Evolutionary conservation across 2,797 vertebrate genomes (phyloP).

Genomic region (Cygnus olor): DNA sequence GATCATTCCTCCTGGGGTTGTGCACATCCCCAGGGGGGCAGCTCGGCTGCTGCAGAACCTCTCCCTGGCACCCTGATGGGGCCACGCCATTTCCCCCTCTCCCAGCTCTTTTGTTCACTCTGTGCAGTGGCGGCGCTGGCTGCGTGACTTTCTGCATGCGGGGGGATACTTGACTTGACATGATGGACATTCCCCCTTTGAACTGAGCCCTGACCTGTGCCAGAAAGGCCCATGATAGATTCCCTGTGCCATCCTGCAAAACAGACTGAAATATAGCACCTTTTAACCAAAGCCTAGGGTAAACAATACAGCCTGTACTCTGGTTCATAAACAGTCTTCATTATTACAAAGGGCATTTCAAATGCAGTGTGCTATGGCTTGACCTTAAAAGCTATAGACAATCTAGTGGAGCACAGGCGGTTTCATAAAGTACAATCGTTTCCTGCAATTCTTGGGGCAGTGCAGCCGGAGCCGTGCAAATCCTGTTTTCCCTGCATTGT

Average conservation of each 20-base stretch:
- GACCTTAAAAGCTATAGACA: constrained; percentile 89
- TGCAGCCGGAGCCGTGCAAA: constrained; percentile 94
- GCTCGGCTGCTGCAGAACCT: not conserved
- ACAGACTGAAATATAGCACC: constrained; percentile 75
- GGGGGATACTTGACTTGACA: constrained; percentile 28
- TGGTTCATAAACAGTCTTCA: constrained; percentile 78
- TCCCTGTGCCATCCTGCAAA: constrained; percentile 77
- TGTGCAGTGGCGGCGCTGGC: not conserved
- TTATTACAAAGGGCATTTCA: constrained; percentile 88
- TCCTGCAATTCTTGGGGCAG: constrained; percentile 99
- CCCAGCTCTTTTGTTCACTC: not conserved
- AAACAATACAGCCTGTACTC: constrained; percentile 85
- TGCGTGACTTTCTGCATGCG: constrained; percentile 82
- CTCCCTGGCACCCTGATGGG: not conserved
- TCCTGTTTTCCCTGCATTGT: constrained; percentile 98
- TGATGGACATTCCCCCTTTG: constrained; percentile 72
- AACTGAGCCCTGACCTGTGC: constrained; percentile 72
- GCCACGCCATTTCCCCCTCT: not conserved
- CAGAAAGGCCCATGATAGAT: constrained; percentile 77
- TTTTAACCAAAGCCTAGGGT: constrained; percentile 63
- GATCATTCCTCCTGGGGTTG: not conserved
- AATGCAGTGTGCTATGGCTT: constrained; percentile 78
- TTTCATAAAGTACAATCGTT: constrained; percentile 99
- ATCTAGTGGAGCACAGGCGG: constrained; percentile 89
- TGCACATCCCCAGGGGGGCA: not conserved